A percentile compares a stretch with the other conserved stretches of the same genome.
phyloP scores from a whole-genome alignment of 35 echinoderm and acorn worm genomes.

The Strongylocentrotus purpuratus region DNA sequence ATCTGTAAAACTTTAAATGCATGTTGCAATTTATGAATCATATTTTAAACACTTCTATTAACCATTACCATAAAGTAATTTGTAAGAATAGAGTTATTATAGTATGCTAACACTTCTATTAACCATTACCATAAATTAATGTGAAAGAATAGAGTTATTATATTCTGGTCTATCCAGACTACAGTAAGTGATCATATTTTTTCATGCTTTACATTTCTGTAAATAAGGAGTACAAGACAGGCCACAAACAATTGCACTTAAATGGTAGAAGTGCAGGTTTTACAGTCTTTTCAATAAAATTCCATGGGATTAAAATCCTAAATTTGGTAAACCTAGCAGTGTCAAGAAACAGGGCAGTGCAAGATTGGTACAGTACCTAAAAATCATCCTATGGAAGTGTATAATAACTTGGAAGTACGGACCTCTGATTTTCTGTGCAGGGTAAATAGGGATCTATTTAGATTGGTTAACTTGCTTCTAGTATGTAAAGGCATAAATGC shows the following conservation, averaged over 20 bases:
- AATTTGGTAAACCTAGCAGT: background rate
- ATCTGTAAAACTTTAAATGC: background rate
- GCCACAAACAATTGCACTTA: background rate
- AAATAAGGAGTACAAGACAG: background rate
- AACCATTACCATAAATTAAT: background rate
- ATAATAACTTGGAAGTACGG: background rate
- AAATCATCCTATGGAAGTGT: background rate
- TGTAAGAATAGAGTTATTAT: background rate
- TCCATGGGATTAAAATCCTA: background rate
- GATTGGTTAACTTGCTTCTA: background rate
- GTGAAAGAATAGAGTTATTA: background rate
- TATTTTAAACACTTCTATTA: background rate
- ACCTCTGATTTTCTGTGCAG: background rate
- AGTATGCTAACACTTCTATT: too few species aligned
- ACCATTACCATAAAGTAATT: background rate
- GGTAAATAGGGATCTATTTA: background rate
- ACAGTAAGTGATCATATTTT: background rate
- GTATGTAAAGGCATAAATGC: background rate
- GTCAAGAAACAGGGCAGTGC: background rate
- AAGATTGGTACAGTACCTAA: background rate
- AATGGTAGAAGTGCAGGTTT: background rate
- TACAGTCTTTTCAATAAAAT: background rate
- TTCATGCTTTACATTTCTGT: background rate
- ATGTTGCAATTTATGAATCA: background rate
- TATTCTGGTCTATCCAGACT: too few species aligned